Base-by-base conservation (phyloP, 2,797 vertebrate species). In the Chiroxiphia lanceolata region DNA sequence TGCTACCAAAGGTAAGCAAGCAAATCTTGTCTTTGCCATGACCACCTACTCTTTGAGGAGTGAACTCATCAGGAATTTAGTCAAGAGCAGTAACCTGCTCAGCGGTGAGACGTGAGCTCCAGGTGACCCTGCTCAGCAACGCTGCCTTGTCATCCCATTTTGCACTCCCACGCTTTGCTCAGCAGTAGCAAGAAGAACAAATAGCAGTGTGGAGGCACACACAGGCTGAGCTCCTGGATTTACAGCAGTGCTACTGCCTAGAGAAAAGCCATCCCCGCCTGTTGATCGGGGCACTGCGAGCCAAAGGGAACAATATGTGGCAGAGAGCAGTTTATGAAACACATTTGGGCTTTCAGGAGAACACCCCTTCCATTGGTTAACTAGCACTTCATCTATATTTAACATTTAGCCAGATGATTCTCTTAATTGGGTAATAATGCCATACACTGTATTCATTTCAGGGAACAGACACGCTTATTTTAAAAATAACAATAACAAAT, bases 281-380 rank as follows among this genome's bases (percentile, higher is more conserved):
- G 36, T 26, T 31, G 36, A 33, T 31, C 67, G 1, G 1, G 26
- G 72, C 42, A 19, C 34, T 16, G 17, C 0, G 0, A 31, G 59
- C 54, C 57, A 45, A 87, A 36, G 26, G 13, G 60, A 88, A 18
- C 42, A 19, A 8, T 0, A 11, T 8, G 3, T 0, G 0, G 29
- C 42, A 65, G 29, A 68, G 38, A 45, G 42, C 15, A 21, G 18
- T 18, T 14, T 1, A 9, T 10, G 22, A 38, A 81, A 61, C 7
- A 19, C 19, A 45, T 33, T 9, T 38, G 33, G 22, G 17, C 45
- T 53, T 83, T 36, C 45, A 86, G 79, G 33, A 81, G 56, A 83
- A 29, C 12, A 15, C 26, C 34, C 83, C 33, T 8, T 45, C 50
- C 64, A 21, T 4, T 44, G 48, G n/a, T 50, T 60, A 60, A 56